Evolutionary conservation across 2,888 invertebrate species (phyloP).

Genomic region (Nephrocerus scutellatus): DNA sequence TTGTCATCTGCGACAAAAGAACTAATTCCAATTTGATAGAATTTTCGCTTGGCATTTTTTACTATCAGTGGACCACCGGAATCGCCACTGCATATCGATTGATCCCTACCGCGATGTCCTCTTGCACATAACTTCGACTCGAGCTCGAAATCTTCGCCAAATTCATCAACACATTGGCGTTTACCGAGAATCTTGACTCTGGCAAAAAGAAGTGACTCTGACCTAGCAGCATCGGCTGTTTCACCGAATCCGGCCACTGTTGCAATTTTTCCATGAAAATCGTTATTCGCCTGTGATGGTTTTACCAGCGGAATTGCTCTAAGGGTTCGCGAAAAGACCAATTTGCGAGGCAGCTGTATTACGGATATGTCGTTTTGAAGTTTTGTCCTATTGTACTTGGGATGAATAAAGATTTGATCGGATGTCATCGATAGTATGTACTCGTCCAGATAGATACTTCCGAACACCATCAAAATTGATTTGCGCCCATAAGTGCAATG

Average conservation of each 20-base stretch:
- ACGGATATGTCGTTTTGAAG: slow-evolving; percentile 40
- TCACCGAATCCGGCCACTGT: slow-evolving; percentile 38
- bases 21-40: slow-evolving; percentile 40
- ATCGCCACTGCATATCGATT: slow-evolving; percentile 43
- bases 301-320: slow-evolving; percentile 34
- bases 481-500: slow-evolving; percentile 34
- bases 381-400: slow-evolving; percentile 31
- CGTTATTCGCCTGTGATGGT: slow-evolving; percentile 19
- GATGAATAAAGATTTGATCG: slow-evolving; percentile 31
- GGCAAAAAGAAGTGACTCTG: slow-evolving; percentile 32
- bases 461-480: slow-evolving; percentile 34
- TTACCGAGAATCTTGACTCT: slow-evolving; percentile 36
- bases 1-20: slow-evolving; percentile 41
- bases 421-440: slow-evolving; percentile 31
- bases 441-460: slow-evolving; percentile 29
- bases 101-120: slow-evolving; percentile 29
- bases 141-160: slow-evolving; percentile 27
- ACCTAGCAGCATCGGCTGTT: slow-evolving; percentile 37
- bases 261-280: slow-evolving; percentile 29
- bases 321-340: slow-evolving; percentile 28
- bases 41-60: slow-evolving; percentile 20
- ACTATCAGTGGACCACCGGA: slow-evolving; percentile 40
- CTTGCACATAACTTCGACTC: slow-evolving; percentile 34
- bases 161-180: slow-evolving; percentile 28
- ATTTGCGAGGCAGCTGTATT: slow-evolving; percentile 30